Evolutionary conservation across 2,888 invertebrate genomes (phyloP).

Genomic region (Yponomeuta sedellus): DNA sequence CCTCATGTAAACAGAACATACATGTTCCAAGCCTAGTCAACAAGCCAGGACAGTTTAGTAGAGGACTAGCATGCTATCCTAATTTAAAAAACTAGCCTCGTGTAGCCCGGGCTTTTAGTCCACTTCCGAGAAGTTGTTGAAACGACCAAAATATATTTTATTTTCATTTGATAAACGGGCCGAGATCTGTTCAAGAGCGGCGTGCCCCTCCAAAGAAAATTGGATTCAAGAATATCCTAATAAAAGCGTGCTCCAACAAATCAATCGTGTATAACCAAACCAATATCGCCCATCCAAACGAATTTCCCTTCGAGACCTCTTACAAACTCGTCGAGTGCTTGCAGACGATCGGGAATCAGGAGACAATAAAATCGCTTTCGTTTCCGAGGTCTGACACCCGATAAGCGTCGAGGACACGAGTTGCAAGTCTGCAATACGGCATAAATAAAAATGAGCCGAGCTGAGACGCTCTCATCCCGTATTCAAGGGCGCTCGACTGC

Average conservation of each 20-base stretch:
- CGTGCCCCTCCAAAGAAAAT: not conserved
- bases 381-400: not conserved
- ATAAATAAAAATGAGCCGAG: slow-evolving; percentile 53
- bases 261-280: not conserved
- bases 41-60: too few species aligned
- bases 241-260: not conserved
- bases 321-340: not conserved
- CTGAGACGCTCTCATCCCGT: slow-evolving; percentile 45
- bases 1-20: too few species aligned
- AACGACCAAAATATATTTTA: too few species aligned
- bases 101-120: too few species aligned
- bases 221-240: not conserved
- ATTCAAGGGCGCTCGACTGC: slow-evolving; percentile 59
- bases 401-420: not conserved
- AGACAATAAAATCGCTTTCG: not conserved
- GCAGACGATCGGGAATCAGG: not conserved
- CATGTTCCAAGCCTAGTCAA: too few species aligned
- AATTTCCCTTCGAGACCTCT: not conserved
- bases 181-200: not conserved
- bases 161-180: not conserved
- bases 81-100: too few species aligned
- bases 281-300: not conserved
- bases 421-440: slow-evolving; percentile 29
- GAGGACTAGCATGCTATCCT: too few species aligned
- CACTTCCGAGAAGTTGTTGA: too few species aligned